These are phyloP conservation scores for Lepidurus apus DNA, from an alignment of 1,140 invertebrate species.

Conservation along the genomic window DNA sequence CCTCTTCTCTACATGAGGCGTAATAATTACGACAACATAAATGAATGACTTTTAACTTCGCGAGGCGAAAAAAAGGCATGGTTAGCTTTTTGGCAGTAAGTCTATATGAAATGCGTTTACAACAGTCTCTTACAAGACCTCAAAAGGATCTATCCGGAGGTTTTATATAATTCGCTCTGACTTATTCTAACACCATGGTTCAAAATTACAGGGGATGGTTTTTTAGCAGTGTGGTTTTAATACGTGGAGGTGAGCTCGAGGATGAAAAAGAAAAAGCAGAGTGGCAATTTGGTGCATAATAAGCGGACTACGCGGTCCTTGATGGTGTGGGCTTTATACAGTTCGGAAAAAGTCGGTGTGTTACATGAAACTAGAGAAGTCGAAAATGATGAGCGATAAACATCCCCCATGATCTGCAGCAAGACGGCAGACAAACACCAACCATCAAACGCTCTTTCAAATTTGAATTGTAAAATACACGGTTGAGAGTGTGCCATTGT, in stretches of 20 bases:
- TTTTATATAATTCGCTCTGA: not conserved
- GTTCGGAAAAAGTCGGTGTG: not conserved
- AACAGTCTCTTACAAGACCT: slow-evolving; percentile 15
- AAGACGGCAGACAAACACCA: slow-evolving; percentile 14
- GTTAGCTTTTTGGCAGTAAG: not conserved
- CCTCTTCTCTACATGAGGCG: not conserved
- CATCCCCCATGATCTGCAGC: slow-evolving; percentile 1
- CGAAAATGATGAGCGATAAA: slow-evolving; percentile 12
- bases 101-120: slow-evolving; percentile 4
- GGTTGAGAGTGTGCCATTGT: slow-evolving; percentile 11
- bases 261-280: slow-evolving; percentile 3
- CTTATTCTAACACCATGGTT: slow-evolving; percentile 3
- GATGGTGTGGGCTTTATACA: not conserved
- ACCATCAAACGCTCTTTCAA: not conserved
- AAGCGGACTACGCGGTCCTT: not conserved
- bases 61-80: not conserved
- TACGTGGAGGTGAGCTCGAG: not conserved
- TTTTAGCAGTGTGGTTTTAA: slow-evolving; percentile 5
- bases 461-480: slow-evolving; percentile 12
- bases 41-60: not conserved
- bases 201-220: slow-evolving; percentile 21
- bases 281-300: slow-evolving; percentile 16
- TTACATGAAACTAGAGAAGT: slow-evolving; percentile 12
- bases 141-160: slow-evolving; percentile 2
- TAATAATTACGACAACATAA: slow-evolving; percentile 16